Evolutionary conservation across 2,113 vertebrate genomes (phyloP).

Genomic region (Oreochromis spilurus): DNA sequence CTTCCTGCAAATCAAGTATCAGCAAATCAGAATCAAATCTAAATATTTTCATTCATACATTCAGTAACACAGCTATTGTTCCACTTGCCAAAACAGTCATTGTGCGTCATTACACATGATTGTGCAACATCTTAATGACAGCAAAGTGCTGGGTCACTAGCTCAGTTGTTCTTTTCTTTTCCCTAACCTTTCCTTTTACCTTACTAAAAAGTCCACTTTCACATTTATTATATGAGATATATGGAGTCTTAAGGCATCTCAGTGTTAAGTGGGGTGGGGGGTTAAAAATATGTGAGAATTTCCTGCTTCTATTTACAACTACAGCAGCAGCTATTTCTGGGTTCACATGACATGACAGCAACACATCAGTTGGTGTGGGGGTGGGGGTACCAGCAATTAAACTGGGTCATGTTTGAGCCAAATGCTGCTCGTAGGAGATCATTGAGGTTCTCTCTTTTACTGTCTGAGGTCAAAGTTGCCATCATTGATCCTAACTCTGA

Average conservation of each 20-base stretch:
- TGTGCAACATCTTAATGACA: not conserved
- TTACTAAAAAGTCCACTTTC: not conserved
- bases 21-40: not conserved
- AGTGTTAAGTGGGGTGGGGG: not conserved
- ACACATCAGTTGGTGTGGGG: not conserved
- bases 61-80: not conserved
- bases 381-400: not conserved
- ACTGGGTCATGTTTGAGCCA: not conserved
- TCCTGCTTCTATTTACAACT: not conserved
- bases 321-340: not conserved
- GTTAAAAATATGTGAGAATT: not conserved
- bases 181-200: rapidly evolving
- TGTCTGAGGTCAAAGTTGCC: not conserved
- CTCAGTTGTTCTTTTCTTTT: not conserved
- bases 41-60: not conserved
- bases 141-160: not conserved
- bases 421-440: not conserved
- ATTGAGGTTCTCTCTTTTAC: not conserved
- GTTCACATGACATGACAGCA: not conserved
- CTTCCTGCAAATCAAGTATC: not conserved
- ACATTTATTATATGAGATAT: not conserved
- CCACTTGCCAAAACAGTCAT: conserved; percentile 2
- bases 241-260: not conserved
- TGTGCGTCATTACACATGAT: not conserved
- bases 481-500: not conserved